phyloP scores from a whole-genome alignment of 2,888 invertebrate genomes.

The Phalera bucephala region DNA sequence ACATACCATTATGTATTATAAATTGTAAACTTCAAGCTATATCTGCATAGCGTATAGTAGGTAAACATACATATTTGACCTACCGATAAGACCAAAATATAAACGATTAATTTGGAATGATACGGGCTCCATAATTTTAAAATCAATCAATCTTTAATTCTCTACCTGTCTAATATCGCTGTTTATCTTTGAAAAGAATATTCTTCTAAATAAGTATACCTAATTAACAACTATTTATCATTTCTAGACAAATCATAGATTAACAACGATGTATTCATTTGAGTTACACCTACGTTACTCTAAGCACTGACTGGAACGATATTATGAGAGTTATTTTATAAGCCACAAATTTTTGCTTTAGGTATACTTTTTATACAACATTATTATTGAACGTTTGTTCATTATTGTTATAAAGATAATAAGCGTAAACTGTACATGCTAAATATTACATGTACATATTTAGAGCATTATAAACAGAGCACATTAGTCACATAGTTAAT shows the following conservation, averaged over 20 bases:
- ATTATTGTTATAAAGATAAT: constrained; percentile 55
- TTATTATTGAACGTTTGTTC: constrained; percentile 59
- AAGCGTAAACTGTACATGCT: constrained; percentile 51
- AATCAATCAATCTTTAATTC: no score
- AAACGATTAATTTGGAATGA: no score
- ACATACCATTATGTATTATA: no score
- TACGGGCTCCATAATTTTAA: no score
- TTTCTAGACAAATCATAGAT: constrained; percentile 15
- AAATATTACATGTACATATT: constrained; percentile 39
- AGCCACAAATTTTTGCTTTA: constrained; percentile 53
- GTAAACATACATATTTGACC: no score
- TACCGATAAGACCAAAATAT: no score
- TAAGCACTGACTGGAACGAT: constrained; percentile 47
- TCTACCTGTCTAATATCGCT: no score
- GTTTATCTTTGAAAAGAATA: no score
- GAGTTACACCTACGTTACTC: constrained; percentile 28
- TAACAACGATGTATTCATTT: constrained; percentile 29
- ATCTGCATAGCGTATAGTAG: no score
- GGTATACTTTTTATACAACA: constrained; percentile 65
- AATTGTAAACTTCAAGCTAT: no score
- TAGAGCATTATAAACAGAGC: constrained; percentile 67
- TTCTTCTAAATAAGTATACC: no score
- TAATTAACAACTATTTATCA: no score
- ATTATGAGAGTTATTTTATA: constrained; percentile 41
- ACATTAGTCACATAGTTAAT: constrained; percentile 75